A percentile compares a stretch with the other conserved stretches of the same genome.
Conservation (phyloP, 2,113 vertebrate genomes). For the Varanus salvator region DNA sequence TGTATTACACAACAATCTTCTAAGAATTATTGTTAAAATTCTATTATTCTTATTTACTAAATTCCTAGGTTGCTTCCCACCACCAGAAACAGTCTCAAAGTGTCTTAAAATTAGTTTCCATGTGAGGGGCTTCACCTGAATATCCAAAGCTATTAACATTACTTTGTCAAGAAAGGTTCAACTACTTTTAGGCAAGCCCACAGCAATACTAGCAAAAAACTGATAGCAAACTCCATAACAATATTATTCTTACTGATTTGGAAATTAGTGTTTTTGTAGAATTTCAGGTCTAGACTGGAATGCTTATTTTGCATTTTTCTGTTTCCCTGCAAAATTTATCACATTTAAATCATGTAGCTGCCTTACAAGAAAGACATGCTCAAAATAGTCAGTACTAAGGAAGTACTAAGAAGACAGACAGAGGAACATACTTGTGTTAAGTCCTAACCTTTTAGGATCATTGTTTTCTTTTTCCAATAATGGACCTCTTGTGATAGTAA, state of each 20-base stretch:
- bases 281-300: background rate
- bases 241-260: conserved; percentile 1
- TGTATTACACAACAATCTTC: background rate
- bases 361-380: background rate
- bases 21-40: background rate
- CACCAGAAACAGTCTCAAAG: too few relatives aligned
- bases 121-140: background rate
- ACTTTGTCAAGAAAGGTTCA: background rate
- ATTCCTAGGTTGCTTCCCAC: background rate
- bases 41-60: too few relatives aligned
- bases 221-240: background rate
- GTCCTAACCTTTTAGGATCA: background rate
- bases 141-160: background rate
- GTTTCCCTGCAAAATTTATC: background rate
- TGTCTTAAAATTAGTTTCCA: background rate
- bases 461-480: background rate
- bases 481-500: background rate
- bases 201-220: background rate
- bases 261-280: background rate
- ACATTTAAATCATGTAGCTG: background rate
- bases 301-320: background rate
- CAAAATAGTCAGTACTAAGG: background rate
- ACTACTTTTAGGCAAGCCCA: background rate
- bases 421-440: background rate
- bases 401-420: background rate